Evolutionary conservation across 2,113 vertebrate genomes (phyloP), one percentile per base, ranked within the genome.

Genomic region (Nettapus auritus): DNA sequence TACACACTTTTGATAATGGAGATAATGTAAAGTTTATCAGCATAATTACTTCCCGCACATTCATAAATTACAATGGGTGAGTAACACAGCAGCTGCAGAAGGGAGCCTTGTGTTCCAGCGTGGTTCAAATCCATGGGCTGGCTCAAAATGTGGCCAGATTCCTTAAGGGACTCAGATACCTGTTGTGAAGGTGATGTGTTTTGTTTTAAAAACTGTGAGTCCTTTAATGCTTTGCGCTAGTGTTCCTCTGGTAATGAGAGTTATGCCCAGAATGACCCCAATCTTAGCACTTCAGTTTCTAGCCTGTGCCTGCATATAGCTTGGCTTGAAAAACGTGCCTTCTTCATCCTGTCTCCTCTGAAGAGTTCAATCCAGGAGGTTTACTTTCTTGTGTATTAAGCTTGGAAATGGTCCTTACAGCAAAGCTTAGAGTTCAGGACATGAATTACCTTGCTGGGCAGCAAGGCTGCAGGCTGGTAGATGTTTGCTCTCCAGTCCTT

Each of bases 381-480:
- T 87, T 84, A 29, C 9, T 68, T 60, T 77, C 55, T 55, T 38
- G 31, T 33, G 26, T 26, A 12, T 50, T 67, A 55, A 92, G 40
- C 28, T 81, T 83, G 67, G 42, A 55, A 90, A 38, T 55, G 40
- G 10, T 33, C 59, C 76, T 60, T 56, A 38, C 25, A 60, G 59
- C 48, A 68, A 68, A 90, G 63, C 63, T 13, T 17, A 36, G 64
- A 88, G 59, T 73, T 83, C 3, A 8, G 74, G 70, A 40, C 36
- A 40, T 11, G 11, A 38, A 25, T 89, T 3, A 1, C 23, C 13
- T 6, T 0, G 9, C 38, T 0, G 0, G 53, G 67, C 8, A 1
- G 11, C 1, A 4, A 64, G 50, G 59, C 63, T 77, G 19, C 19
- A 23, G 53, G 33, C 12, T 4, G 1, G 21, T 36, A 17, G 38